A percentile compares a stretch with the other conserved stretches of the same genome.
Evolutionary conservation across 2,888 invertebrate species (phyloP).

Genomic region (Drosophila cyrtoloma): DNA sequence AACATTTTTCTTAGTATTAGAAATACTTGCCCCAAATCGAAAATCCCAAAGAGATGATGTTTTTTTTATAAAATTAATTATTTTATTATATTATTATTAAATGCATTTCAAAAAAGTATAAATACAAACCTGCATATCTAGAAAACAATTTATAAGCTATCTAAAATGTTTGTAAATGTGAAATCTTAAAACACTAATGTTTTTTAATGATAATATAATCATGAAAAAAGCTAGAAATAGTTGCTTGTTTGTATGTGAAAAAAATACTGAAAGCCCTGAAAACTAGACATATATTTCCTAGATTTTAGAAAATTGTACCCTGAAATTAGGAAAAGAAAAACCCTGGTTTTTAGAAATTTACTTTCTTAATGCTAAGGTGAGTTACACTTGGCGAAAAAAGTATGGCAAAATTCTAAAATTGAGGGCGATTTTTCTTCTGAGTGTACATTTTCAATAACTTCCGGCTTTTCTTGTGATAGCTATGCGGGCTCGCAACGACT

Average conservation of each 20-base stretch:
- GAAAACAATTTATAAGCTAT: not conserved
- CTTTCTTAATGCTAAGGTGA: not conserved
- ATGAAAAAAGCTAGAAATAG: not conserved
- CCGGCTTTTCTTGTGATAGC: constrained; percentile 49
- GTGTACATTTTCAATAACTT: not conserved
- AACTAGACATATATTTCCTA: not conserved
- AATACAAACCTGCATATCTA: not conserved
- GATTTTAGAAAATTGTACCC: not conserved
- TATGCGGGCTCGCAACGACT: constrained; percentile 81
- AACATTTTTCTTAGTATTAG: not conserved
- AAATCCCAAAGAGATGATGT: not conserved
- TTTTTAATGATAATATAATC: not conserved
- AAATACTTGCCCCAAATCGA: not conserved
- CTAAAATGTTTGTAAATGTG: not conserved
- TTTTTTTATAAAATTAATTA: not conserved
- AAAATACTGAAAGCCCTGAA: not conserved
- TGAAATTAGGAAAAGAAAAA: not conserved
- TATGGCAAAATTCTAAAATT: not conserved
- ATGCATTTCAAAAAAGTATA: not conserved
- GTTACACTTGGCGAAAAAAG: not conserved
- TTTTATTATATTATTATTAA: not conserved
- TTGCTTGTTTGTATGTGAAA: not conserved
- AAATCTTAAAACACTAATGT: not conserved
- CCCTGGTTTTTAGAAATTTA: not conserved
- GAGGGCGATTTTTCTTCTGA: not conserved